These are phyloP conservation scores for Passer domesticus DNA, from an alignment of 2,113 vertebrate genomes.

Conservation along the genomic window DNA sequence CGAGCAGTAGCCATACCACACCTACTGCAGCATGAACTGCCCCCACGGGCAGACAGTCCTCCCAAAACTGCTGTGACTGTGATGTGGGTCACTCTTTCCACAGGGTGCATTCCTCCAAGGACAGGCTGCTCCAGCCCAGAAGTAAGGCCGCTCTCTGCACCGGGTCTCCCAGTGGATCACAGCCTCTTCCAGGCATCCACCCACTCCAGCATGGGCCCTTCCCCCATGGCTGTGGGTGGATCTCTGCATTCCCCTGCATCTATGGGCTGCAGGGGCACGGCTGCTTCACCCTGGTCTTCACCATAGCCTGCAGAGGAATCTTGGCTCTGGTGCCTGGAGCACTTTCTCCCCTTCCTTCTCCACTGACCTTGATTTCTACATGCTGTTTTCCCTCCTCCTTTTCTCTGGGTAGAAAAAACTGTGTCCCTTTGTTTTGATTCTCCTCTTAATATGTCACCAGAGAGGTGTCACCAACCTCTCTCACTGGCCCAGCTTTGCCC, in stretches of 20 bases:
- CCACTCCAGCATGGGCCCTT: not conserved
- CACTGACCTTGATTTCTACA: not conserved
- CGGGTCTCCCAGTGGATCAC: not conserved
- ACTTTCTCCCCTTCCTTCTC: not conserved
- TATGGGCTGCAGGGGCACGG: not conserved
- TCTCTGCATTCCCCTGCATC: not conserved
- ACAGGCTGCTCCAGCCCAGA: no score
- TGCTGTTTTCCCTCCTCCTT: not conserved
- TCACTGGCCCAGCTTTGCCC: rapidly evolving
- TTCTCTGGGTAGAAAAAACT: not conserved
- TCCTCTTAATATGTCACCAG: not conserved
- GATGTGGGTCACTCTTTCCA: no score
- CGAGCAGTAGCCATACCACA: no score
- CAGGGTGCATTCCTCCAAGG: no score
- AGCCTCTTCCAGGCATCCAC: not conserved
- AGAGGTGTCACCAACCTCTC: not conserved
- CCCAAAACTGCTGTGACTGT: no score
- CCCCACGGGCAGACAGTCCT: no score
- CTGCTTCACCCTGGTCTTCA: not conserved
- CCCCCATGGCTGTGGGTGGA: not conserved
- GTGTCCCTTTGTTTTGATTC: not conserved
- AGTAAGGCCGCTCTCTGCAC: no score
- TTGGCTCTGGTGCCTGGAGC: not conserved
- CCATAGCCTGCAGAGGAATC: not conserved
- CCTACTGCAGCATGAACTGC: no score